Percentiles rank a stretch among this genome's conserved stretches.
Conservation (phyloP, 2,797 vertebrate genomes). For the Halcyon chelicuti region DNA sequence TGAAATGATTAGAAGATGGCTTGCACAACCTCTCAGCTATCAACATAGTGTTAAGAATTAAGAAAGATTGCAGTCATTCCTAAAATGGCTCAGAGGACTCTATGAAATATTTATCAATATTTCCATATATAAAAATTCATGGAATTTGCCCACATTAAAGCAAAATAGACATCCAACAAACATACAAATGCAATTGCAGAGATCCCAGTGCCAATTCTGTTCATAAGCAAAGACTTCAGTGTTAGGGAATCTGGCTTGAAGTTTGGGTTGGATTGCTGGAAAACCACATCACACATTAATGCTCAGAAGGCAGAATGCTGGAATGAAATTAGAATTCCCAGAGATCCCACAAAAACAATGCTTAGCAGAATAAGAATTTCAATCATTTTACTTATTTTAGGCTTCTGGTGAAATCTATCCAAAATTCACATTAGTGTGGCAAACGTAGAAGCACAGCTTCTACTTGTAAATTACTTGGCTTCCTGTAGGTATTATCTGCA, state of each 20-base stretch:
- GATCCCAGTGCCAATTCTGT: background rate
- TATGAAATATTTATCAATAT: constrained; percentile 22
- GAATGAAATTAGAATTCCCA: constrained; percentile 36
- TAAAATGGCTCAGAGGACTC: background rate
- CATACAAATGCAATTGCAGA: background rate
- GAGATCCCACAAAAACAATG: background rate
- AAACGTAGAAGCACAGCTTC: background rate
- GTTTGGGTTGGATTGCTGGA: background rate
- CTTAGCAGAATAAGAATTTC: constrained; percentile 3
- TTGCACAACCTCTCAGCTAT: background rate
- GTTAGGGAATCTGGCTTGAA: background rate
- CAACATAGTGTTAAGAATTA: background rate
- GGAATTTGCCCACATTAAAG: background rate
- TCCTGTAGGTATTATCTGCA: background rate
- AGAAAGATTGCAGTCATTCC: background rate
- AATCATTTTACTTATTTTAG: background rate
- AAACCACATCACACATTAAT: background rate
- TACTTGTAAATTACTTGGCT: background rate
- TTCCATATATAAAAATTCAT: background rate
- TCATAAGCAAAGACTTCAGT: background rate
- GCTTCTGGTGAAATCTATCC: background rate
- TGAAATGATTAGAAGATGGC: background rate
- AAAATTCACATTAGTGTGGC: background rate
- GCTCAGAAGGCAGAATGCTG: background rate
- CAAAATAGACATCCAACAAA: background rate